A percentile compares a stretch with the other conserved stretches of the same genome.
Evolutionary conservation across 1,140 invertebrate species (phyloP).

Genomic region (Bactericera cockerelli): DNA sequence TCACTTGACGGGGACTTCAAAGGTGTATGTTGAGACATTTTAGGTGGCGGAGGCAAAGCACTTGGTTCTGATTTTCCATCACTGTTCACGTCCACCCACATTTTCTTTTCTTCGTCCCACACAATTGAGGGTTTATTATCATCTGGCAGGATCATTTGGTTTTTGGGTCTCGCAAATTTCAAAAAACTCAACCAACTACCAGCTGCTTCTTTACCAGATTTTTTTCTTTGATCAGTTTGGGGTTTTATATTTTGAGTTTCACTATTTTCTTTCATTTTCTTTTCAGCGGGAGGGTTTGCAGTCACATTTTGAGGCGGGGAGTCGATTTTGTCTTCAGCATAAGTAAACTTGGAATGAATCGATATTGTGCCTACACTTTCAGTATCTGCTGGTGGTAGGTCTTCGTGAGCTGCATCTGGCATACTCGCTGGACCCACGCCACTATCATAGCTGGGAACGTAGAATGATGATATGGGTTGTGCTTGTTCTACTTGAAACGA

Average conservation of each 20-base stretch:
- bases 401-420: no score
- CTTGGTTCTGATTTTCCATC: neutral
- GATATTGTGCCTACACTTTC: neutral
- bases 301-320: neutral
- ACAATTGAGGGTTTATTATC: conserved; percentile 3
- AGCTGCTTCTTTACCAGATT: neutral
- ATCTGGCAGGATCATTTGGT: neutral
- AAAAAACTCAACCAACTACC: neutral
- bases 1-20: neutral
- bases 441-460: no score
- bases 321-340: neutral
- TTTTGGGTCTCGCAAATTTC: neutral
- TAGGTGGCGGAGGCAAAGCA: neutral
- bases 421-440: no score
- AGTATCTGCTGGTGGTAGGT: neutral
- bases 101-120: conserved; percentile 6
- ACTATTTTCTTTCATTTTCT: neutral
- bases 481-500: no score
- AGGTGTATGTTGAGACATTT: neutral
- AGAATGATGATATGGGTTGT: no score
- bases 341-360: neutral
- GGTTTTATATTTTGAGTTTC: neutral
- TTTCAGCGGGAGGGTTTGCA: neutral
- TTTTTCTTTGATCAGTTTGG: neutral
- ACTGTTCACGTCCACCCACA: neutral